These are phyloP conservation scores for Geodia barretti DNA, from an alignment of 37 sponge, comb jelly and placozoan species.

Conservation along the genomic window DNA sequence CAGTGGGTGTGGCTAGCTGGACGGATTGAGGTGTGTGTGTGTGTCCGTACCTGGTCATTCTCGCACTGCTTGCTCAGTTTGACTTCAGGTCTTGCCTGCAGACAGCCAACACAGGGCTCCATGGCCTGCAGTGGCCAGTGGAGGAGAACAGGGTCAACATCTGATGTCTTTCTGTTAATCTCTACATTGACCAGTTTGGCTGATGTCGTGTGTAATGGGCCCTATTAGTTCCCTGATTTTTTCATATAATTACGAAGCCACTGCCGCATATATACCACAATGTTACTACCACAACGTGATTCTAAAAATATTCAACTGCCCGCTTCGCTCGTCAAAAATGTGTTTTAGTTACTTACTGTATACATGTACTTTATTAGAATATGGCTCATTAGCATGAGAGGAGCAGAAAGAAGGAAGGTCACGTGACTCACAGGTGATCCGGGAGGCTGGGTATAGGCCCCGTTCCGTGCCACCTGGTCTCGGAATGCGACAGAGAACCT, in stretches of 20 bases:
- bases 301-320: no score
- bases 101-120: constrained; percentile 94
- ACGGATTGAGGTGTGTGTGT: background rate
- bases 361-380: no score
- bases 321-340: no score
- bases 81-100: constrained; percentile 68
- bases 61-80: constrained; percentile 88
- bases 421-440: constrained; percentile 53
- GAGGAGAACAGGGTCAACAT: no score
- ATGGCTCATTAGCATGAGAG: no score
- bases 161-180: no score
- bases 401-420: background rate
- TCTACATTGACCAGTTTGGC: no score
- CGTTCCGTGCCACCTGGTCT: constrained; percentile 83
- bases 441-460: constrained; percentile 37
- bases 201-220: no score
- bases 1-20: background rate
- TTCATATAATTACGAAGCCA: no score
- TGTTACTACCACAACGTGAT: no score
- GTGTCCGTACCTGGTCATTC: constrained; percentile 26
- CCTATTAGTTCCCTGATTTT: no score
- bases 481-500: constrained; percentile 82
- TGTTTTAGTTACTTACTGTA: background rate
- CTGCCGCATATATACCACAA: no score
- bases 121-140: constrained; percentile 8